A percentile compares a stretch with the other conserved stretches of the same genome.
phyloP scores from a whole-genome alignment of 1,140 invertebrate genomes.

The Megalopta genalis region DNA sequence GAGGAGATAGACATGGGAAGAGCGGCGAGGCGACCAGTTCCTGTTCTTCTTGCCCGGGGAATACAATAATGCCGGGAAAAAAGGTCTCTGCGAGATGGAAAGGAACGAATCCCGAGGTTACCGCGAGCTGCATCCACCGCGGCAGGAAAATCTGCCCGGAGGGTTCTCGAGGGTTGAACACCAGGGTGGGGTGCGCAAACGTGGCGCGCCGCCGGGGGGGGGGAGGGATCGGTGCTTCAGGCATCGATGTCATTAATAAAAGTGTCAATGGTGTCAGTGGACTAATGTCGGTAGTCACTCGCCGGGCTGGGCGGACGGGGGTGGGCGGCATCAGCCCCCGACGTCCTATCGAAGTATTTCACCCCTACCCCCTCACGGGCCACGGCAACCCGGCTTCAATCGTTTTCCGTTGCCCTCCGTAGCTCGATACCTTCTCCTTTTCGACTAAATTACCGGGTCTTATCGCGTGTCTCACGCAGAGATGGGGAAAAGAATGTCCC shows the following conservation, averaged over 20 bases:
- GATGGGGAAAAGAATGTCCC: too few species aligned
- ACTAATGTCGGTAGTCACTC: conserved; percentile 79
- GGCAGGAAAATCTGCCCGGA: too few species aligned
- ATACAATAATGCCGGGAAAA: conserved; percentile 61
- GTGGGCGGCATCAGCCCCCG: conserved; percentile 44
- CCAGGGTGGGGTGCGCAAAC: too few species aligned
- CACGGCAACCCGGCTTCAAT: conserved; percentile 26
- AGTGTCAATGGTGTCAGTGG: conserved; percentile 80
- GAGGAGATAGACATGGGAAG: conserved; percentile 52
- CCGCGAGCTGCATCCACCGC: conserved; percentile 9
- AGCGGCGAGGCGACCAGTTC: conserved; percentile 29
- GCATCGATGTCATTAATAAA: conserved; percentile 79
- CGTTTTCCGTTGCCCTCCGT: conserved; percentile 48
- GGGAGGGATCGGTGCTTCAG: conserved; percentile 53
- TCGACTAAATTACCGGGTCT: conserved; percentile 37
- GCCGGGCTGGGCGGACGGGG: conserved; percentile 52
- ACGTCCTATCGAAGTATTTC: conserved; percentile 66
- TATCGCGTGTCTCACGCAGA: conserved; percentile 26
- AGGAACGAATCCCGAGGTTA: conserved; percentile 62
- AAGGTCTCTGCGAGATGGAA: conserved; percentile 57
- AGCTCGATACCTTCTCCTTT: conserved; percentile 21
- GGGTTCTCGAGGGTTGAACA: too few species aligned
- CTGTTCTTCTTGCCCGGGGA: conserved; percentile 41
- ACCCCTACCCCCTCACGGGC: conserved; percentile 34
- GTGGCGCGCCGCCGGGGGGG: background rate